phyloP scores from a whole-genome alignment of 2,797 vertebrate genomes.

The Sciaenops ocellatus region DNA sequence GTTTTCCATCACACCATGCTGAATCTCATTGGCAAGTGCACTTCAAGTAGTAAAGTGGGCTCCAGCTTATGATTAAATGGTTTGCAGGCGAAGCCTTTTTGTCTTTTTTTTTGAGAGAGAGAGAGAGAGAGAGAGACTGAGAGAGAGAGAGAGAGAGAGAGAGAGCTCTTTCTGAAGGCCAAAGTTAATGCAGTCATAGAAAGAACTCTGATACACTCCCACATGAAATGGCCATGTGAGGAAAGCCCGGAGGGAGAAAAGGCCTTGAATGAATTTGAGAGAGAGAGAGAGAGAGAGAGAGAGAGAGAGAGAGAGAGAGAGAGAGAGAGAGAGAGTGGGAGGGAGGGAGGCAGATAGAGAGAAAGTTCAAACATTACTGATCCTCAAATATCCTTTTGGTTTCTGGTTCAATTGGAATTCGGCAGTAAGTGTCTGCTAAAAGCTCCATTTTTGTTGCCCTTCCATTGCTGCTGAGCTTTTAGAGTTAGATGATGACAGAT shows the following conservation, averaged over 20 bases:
- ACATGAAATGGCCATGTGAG: constrained; percentile 81
- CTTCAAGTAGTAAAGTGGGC: constrained; percentile 79
- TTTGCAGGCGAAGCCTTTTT: constrained; percentile 75
- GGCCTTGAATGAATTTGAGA: constrained; percentile 81
- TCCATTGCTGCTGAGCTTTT: constrained; percentile 77
- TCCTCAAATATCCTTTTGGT: constrained; percentile 83
- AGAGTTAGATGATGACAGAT: constrained; percentile 85
- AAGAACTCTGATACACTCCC: constrained; percentile 80
- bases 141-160: constrained; percentile 2
- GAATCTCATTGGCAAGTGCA: constrained; percentile 78
- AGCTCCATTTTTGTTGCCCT: constrained; percentile 80
- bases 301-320: constrained; percentile 45
- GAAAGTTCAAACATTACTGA: constrained; percentile 79
- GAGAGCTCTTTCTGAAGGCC: constrained; percentile 80
- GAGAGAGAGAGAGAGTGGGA: constrained; percentile 48
- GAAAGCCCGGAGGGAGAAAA: constrained; percentile 76
- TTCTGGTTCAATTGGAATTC: constrained; percentile 81
- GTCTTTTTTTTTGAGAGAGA: constrained; percentile 64
- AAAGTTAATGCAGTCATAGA: constrained; percentile 84
- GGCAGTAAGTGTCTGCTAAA: constrained; percentile 81
- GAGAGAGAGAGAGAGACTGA: neutral
- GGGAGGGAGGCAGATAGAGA: constrained; percentile 65
- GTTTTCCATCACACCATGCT: constrained; percentile 72
- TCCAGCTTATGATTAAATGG: constrained; percentile 82
- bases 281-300: constrained; percentile 36